Base-by-base conservation (phyloP, 2,888 invertebrate species). In the Netelia melanura region DNA sequence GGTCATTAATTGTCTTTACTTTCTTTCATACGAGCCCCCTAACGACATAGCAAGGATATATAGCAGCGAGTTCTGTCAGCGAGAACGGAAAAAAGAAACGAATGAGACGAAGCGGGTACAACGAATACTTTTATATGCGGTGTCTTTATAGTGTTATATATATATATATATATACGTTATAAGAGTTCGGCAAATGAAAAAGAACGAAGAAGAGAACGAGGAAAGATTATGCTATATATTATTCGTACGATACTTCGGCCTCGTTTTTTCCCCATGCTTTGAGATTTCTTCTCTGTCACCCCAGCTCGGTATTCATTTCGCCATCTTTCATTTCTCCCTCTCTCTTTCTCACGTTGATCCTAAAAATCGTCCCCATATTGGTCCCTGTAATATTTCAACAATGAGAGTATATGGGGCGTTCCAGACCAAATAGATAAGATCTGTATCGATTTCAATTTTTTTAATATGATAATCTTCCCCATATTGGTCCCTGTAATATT, bases 1-100 rank as follows among this genome's bases (percentile, higher is more conserved):
- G 78, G 78, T 79, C 70, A 79, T 79, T 79, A 79, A 70, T 79
- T 79, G 78, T 70, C 78, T 64, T 17, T 58, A 62, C 61, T 70
- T 71, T 71, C 54, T 70, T 76, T 65, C 75, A 67, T 79, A 62
- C 62, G 70, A 62, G 70, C 52, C 70, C 21, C 68, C 21, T 52
- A 70, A 79, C 78, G 67, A 79, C 70, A 52, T 30, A 52, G 70
- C 61, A 70, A 48, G 25, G 52, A 30, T 48, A 64, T 48, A 14
- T 48, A 48, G 10, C 10, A 48, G 48, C 10, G 70, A 25, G 78
- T 61, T 79, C 52, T 62, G 30, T 70, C 62, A 72, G 72, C 72
- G 23, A 11, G 38, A 54, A 38, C 1, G 58, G n/a, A 17, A 58
- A 43, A 30, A 68, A 30, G 8, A 43, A 38, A 48, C 17, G 52